These are phyloP conservation scores for Crepidodera aurea DNA, from an alignment of 2,888 invertebrate genomes.

Conservation along the genomic window DNA sequence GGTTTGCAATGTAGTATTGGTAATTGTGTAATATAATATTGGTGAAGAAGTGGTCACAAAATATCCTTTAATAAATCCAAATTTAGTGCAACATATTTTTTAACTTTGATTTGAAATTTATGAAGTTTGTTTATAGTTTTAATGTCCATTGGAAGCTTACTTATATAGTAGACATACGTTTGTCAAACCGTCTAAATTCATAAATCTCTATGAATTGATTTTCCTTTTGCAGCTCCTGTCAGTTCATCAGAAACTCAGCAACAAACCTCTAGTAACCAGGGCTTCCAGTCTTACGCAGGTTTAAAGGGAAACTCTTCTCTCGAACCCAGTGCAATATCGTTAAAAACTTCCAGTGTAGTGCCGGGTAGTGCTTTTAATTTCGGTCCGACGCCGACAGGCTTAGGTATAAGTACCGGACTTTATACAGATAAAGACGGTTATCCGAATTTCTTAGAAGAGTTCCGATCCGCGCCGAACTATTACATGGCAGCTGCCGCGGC, in stretches of 20 bases:
- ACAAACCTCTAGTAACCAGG: slow-evolving; percentile 54
- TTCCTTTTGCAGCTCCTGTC: neutral
- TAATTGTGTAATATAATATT: too few species aligned
- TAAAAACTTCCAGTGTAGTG: slow-evolving; percentile 76
- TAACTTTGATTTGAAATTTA: too few species aligned
- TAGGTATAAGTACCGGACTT: slow-evolving; percentile 66
- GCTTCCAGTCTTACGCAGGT: slow-evolving; percentile 69
- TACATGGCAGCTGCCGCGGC: slow-evolving; percentile 62
- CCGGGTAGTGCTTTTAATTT: slow-evolving; percentile 88
- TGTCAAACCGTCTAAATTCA: too few species aligned
- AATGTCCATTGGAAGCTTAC: too few species aligned
- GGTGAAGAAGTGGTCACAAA: too few species aligned
- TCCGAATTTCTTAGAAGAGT: slow-evolving; percentile 74
- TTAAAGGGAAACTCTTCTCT: slow-evolving; percentile 59
- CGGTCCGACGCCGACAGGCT: slow-evolving; percentile 71
- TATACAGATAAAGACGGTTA: slow-evolving; percentile 73
- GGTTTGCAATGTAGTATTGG: too few species aligned
- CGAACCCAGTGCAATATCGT: slow-evolving; percentile 65
- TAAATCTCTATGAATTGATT: neutral
- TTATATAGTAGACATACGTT: too few species aligned
- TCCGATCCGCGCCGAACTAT: slow-evolving; percentile 70
- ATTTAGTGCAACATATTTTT: too few species aligned
- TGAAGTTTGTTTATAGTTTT: too few species aligned
- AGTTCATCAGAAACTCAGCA: slow-evolving; percentile 22
- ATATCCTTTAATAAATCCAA: too few species aligned